phyloP scores from a whole-genome alignment of 2,888 invertebrate species.

The Sepioteuthis lessoniana region DNA sequence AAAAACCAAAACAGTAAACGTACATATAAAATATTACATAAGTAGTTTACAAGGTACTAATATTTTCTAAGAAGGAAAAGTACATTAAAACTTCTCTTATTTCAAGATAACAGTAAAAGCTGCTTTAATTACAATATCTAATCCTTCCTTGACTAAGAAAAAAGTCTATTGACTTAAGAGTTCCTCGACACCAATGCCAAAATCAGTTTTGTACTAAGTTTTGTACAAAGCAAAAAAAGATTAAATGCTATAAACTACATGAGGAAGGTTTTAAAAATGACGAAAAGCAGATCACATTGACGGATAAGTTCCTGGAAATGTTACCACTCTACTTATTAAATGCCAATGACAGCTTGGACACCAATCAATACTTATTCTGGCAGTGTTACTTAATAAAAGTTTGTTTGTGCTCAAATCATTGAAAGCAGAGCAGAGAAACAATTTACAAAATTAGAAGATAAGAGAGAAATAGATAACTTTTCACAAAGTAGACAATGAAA shows the following conservation, averaged over 20 bases:
- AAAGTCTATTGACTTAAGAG: not conserved
- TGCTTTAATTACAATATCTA: too few species aligned
- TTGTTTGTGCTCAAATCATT: not conserved
- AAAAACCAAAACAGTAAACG: too few species aligned
- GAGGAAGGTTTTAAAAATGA: not conserved
- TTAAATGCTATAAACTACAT: too few species aligned
- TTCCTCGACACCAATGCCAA: not conserved
- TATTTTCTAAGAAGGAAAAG: too few species aligned
- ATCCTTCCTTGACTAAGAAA: not conserved
- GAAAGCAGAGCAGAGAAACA: not conserved
- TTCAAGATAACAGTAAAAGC: too few species aligned
- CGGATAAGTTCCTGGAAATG: not conserved
- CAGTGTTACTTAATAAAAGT: not conserved
- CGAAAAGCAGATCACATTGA: not conserved
- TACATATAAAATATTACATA: too few species aligned
- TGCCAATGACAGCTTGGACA: not conserved
- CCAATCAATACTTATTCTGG: not conserved
- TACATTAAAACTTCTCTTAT: too few species aligned
- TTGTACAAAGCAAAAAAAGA: not conserved
- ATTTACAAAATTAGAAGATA: too few species aligned
- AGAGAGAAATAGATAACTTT: too few species aligned
- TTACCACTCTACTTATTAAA: not conserved
- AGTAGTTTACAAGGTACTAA: too few species aligned
- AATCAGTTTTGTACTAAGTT: not conserved
- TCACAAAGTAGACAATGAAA: too few species aligned